phyloP scores from a whole-genome alignment of 2,113 vertebrate genomes.

The Erythrocercus mccallii region DNA sequence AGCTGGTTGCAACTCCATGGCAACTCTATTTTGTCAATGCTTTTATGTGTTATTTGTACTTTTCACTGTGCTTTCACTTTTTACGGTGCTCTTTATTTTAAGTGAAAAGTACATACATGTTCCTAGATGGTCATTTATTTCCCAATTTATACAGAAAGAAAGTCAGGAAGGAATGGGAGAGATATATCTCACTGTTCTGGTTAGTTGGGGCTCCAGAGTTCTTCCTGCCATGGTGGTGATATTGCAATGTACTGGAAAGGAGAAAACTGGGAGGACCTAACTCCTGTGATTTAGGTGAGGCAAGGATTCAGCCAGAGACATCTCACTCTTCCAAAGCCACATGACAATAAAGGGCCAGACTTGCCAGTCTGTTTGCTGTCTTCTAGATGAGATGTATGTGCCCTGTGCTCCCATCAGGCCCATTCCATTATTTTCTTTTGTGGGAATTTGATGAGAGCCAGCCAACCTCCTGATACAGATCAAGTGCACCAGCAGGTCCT shows the following conservation, averaged over 20 bases:
- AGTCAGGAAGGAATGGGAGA: background rate
- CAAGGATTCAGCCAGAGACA: background rate
- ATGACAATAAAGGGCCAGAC: background rate
- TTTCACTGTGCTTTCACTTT: background rate
- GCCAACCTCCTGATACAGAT: background rate
- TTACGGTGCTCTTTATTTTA: background rate
- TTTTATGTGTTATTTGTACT: background rate
- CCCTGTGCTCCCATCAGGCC: background rate
- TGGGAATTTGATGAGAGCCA: background rate
- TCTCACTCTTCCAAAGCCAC: background rate
- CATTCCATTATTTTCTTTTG: background rate
- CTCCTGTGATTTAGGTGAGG: background rate
- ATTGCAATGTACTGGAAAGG: background rate
- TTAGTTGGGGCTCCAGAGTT: background rate
- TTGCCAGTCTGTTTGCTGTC: background rate
- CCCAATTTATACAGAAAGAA: background rate
- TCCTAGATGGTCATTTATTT: background rate
- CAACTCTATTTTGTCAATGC: background rate
- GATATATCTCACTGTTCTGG: fast-evolving
- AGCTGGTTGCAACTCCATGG: background rate
- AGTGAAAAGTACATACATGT: background rate
- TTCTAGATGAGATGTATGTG: background rate
- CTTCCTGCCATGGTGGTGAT: background rate
- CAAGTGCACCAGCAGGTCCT: background rate
- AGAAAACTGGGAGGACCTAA: background rate